Base-by-base conservation (phyloP, 2,888 invertebrate species). In the Nomada flava region DNA sequence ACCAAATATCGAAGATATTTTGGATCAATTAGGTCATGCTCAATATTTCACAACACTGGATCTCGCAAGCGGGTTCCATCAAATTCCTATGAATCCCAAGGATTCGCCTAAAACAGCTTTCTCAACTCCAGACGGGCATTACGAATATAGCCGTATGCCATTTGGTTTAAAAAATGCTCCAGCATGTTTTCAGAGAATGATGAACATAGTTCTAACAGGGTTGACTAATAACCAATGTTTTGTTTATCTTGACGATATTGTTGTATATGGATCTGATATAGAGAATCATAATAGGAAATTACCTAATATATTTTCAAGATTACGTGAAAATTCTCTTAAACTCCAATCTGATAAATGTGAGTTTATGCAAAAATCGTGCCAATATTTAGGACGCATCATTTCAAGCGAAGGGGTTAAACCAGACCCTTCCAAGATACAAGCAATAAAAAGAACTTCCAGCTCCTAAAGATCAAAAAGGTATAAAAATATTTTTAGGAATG, bases 351-450 rank as follows among this genome's bases (percentile, higher is more conserved):
- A 23, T 23, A 23, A 23, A 23, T 23, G 23, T 23, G 23, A 23
- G 23, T 1, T 23, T 23, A 23, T 47, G 18, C 64, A 62, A 63
- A 50, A 68, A 15, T 60, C 77, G 23, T 55, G 88, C 2, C 79
- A 83, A 36, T 23, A 23, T 23, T 23, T 23, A 23, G 23, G 23
- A 23, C 23, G 1, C 23, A 23, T 23, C 23, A 23, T 23, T 23
- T 23, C 23, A 23, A 23, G 23, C 23, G 23, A 23, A 23, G 23
- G 23, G 23, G 23, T 23, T 1, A 23, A 23, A 23, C 1, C 23
- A 5, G 79, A 88, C 47, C 88, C 86, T 0, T 44, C 50, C 0
- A 79, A 79, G 36, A 23, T 23, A 23, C 23, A 23, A 23, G 23
- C 23, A 23, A 23, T 23, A 23, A 23, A 23, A 23, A 23, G 1